Conservation (phyloP, 2,113 vertebrate species). For the Rhinogobius similis region DNA sequence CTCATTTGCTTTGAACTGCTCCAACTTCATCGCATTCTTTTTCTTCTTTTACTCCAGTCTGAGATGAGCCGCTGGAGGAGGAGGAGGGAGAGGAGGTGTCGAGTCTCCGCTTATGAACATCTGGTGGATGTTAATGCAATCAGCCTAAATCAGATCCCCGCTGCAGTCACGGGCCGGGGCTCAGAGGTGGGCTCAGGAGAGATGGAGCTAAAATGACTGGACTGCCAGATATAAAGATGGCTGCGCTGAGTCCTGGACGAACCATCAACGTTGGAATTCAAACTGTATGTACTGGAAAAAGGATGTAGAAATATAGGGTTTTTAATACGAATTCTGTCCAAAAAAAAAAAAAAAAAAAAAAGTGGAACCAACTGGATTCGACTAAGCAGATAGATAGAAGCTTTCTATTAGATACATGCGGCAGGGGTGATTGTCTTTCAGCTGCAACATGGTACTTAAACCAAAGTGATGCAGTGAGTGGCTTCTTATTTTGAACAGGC, state of each 20-base stretch:
- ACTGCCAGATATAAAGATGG: conserved; percentile 21
- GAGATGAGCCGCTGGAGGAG: conserved; percentile 29
- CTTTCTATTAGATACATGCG: too few relatives aligned
- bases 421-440: too few relatives aligned
- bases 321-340: too few relatives aligned
- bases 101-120: conserved; percentile 62
- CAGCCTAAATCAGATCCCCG: conserved; percentile 62
- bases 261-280: conserved; percentile 9
- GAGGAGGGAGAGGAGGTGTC: conserved; percentile 51
- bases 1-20: conserved; percentile 55
- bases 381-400: too few relatives aligned
- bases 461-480: too few relatives aligned
- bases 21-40: conserved; percentile 35
- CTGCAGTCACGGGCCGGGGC: conserved; percentile 47
- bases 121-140: conserved; percentile 71
- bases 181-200: conserved; percentile 26
- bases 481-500: too few relatives aligned
- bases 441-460: too few relatives aligned
- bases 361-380: too few relatives aligned
- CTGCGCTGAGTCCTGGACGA: conserved; percentile 25
- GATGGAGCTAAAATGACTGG: conserved; percentile 27
- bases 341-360: too few relatives aligned
- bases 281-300: conserved; percentile 29
- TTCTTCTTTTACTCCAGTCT: conserved; percentile 22
- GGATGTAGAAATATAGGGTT: neutral